Evolutionary conservation across 1,140 invertebrate species (phyloP).

Genomic region (Cydia pomonella): DNA sequence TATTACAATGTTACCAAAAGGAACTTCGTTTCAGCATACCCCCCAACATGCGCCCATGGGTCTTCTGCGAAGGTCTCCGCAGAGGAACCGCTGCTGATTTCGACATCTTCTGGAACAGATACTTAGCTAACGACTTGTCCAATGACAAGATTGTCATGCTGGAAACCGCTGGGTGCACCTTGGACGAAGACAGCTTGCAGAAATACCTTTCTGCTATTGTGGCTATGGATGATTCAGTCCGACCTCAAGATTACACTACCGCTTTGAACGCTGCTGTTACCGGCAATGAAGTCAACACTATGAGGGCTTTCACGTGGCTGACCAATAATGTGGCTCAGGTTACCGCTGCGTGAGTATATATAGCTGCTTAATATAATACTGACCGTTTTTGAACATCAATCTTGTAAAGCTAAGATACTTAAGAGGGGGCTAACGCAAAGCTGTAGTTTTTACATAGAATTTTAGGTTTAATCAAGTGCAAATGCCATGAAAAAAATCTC

Average conservation of each 20-base stretch:
- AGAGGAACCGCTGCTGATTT: conserved; percentile 77
- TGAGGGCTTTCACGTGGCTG: conserved; percentile 79
- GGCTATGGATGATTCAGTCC: conserved; percentile 59
- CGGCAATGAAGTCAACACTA: conserved; percentile 71
- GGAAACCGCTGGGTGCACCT: conserved; percentile 82
- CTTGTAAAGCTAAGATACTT: no score
- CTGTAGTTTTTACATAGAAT: no score
- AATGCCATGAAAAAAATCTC: no score
- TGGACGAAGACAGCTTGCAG: conserved; percentile 62
- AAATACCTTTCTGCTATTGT: conserved; percentile 62
- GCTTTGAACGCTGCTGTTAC: conserved; percentile 73
- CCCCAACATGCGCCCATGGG: conserved; percentile 81
- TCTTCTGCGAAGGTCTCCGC: conserved; percentile 82
- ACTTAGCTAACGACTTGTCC: conserved; percentile 72
- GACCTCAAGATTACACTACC: conserved; percentile 68
- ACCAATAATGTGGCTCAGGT: conserved; percentile 63
- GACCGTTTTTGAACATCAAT: no score
- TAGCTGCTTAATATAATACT: conserved; percentile 24
- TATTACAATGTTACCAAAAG: not conserved
- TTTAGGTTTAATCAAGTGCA: no score
- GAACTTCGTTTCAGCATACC: conserved; percentile 64
- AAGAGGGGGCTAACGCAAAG: no score
- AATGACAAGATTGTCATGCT: conserved; percentile 82
- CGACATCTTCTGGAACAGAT: conserved; percentile 79
- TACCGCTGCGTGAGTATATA: conserved; percentile 71